Base-by-base conservation (phyloP, 2,113 vertebrate species). In the Arenaria interpres region DNA sequence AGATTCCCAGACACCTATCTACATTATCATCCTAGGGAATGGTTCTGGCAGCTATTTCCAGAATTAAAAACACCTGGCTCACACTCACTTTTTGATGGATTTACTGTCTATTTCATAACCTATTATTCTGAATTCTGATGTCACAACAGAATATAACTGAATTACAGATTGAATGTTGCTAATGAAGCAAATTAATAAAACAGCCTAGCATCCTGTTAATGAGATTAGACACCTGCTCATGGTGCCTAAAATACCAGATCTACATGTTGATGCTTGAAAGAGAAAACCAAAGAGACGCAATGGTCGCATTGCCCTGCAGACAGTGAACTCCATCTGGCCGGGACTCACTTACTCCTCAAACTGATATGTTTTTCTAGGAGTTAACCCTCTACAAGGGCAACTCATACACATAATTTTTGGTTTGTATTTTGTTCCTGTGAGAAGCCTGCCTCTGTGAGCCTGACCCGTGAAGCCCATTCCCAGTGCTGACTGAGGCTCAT, bases 261-360 rank as follows among this genome's bases (percentile, higher is more conserved):
- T 80, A 74, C 11, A 60, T 8, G 22, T 1, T 41, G 27, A 68
- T 33, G 27, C 27, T 72, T 30, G 37, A 74, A 59, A 89, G 75
- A 37, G 21, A 76, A 88, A 80, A 30, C 2, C 9, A 69, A 79
- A 37, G 9, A 22, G 14, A 48, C 23, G 28, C 22, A 88, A 48
- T 1, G 33, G 51, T 27, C 6, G 3, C 37, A 41, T 9, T 35
- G 81, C 64, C n/a, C 39, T 30, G 32, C 0, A 0, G n/a, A 66
- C 25, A 78, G 50, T 46, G 51, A 62, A 76, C 45, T 60, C 74
- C 32, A 24, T 19, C 66, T 53, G 32, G 45, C 46, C 15, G 41
- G 17, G n/a, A 73, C 20, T 76, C 63, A 25, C 23, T 56, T 41
- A 15, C 28, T 76, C 50, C 46, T 86, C 30, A 71, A 86, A 84